Base-by-base conservation (phyloP, 1,140 invertebrate species). In the Cepaea nemoralis region DNA sequence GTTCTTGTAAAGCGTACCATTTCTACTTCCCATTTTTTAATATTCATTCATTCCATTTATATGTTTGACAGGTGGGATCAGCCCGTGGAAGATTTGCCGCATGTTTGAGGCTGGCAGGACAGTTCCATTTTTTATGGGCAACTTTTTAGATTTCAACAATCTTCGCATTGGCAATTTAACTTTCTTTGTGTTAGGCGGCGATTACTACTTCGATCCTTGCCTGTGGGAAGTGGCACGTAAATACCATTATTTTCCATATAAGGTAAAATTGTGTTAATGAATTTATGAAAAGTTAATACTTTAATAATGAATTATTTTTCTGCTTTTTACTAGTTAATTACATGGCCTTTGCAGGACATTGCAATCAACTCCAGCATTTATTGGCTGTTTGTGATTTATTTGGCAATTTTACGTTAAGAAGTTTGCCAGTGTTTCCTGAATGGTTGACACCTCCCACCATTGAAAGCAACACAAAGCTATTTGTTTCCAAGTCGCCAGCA, bases 161-260 rank as follows among this genome's bases (percentile, higher is more conserved):
- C 69, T 80, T 14, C 55, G 42, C 16, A 31, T 45, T 3, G 31
- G 40, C 31, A 71, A 73, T 27, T 33, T 37, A 16, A 35, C 14
- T 12, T 73, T 80, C 35, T 80, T 37, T 59, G 42, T 80, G 5
- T 33, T 80, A n/a, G 78, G 78, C 5, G 78, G 78, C 0, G 78
- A 80, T 31, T 80, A 80, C 35, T 80, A 80, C 39, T 80, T 80
- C 73, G 78, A 80, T 39, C 45, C 78, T 16, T 80, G 78, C 27
- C n/a, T 80, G 35, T 80, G 78, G 78, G 69, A 80, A 8, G 78
- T 73, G 27, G 35, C 78, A 3, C 55, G 78, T 1, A 80, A 73
- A 42, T 80, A 67, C 40, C 66, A 80, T 35, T 80, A 71, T 40
- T 80, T 80, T 73, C 78, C 78, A 19, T 80, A 80, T 63, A 80